Percentiles rank a stretch among this genome's conserved stretches.
Conservation (phyloP, 2,113 vertebrate genomes). For the Labeo catla region DNA sequence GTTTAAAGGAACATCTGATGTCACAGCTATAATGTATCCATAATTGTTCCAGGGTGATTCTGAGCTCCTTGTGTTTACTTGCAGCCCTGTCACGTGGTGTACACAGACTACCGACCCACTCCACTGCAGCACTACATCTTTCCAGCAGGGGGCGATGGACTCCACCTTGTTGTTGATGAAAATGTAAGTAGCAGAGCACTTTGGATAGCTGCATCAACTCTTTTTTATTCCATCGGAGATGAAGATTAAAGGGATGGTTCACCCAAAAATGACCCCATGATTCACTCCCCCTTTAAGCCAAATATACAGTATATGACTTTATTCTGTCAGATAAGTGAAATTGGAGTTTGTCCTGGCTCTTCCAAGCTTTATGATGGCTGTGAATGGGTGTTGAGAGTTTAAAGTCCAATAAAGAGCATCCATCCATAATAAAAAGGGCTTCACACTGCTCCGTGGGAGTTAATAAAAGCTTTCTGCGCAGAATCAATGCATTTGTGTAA, state of each 20-base stretch:
- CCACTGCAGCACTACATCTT: slow-evolving; percentile 98
- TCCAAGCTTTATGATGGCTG: no score
- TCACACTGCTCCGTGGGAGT: no score
- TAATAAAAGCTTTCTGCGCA: no score
- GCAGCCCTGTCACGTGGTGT: slow-evolving; percentile 96
- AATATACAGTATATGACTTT: no score
- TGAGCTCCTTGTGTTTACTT: slow-evolving; percentile 45
- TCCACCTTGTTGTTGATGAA: slow-evolving; percentile 97
- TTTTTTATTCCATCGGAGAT: neutral
- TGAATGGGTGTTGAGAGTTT: no score
- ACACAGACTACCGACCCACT: slow-evolving; percentile 96
- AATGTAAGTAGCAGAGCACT: slow-evolving; percentile 80
- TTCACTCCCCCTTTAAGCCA: no score
- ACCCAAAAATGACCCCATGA: no score
- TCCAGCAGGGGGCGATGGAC: slow-evolving; percentile 96
- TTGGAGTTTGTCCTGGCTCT: no score
- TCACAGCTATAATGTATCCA: neutral
- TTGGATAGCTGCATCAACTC: neutral
- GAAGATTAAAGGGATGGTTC: neutral
- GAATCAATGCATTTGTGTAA: no score
- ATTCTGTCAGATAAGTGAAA: no score
- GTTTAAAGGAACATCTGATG: neutral
- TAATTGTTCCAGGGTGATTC: neutral
- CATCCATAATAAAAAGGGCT: no score
- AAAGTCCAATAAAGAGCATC: no score